Evolutionary conservation across 2,888 invertebrate genomes (phyloP).

Genomic region (Charanyca ferruginea): DNA sequence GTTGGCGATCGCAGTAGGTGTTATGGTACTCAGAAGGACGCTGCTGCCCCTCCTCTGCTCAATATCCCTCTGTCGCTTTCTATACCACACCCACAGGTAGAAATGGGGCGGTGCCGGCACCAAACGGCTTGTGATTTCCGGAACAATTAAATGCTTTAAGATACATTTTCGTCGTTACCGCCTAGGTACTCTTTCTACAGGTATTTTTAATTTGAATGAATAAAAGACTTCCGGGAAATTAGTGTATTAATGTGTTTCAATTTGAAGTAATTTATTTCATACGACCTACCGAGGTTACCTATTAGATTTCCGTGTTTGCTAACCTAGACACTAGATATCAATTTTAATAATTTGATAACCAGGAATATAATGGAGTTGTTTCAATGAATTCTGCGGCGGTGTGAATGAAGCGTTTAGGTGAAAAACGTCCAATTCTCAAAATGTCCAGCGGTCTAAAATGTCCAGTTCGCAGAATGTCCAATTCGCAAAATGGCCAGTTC

Average conservation of each 20-base stretch:
- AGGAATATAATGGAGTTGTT: background rate
- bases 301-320: slow-evolving; percentile 11
- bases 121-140: background rate
- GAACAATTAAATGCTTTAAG: slow-evolving; percentile 7
- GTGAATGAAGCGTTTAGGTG: too few species aligned
- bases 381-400: too few species aligned
- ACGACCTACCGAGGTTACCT: slow-evolving; percentile 2
- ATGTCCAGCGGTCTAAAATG: too few species aligned
- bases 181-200: slow-evolving; percentile 13
- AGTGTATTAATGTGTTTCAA: slow-evolving; percentile 28
- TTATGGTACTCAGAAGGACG: too few species aligned
- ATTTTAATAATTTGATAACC: background rate
- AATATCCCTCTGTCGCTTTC: too few species aligned
- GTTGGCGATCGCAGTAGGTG: too few species aligned
- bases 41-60: too few species aligned
- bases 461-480: too few species aligned
- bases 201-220: slow-evolving; percentile 23
- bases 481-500: too few species aligned
- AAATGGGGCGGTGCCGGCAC: too few species aligned
- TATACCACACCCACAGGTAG: too few species aligned
- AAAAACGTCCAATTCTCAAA: too few species aligned
- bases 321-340: background rate
- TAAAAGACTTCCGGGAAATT: slow-evolving; percentile 30
- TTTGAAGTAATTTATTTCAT: slow-evolving; percentile 20
- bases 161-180: background rate